A percentile compares a stretch with the other conserved stretches of the same genome.
Evolutionary conservation across 1,140 invertebrate species (phyloP).

Genomic region (Tetramorium simillimum): DNA sequence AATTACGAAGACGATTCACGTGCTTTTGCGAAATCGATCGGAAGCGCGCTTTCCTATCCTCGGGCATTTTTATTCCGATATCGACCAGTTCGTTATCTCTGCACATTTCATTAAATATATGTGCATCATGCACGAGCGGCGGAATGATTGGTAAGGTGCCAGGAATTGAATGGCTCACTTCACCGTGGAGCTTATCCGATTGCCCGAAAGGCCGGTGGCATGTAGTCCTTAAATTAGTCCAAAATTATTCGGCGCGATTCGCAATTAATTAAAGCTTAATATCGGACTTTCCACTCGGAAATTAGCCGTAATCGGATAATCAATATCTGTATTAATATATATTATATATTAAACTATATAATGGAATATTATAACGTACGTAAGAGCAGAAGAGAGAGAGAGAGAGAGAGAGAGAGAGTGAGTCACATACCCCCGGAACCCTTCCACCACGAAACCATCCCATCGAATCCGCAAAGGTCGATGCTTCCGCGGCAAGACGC

Average conservation of each 20-base stretch:
- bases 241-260: constrained; percentile 52
- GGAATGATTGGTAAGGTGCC: constrained; percentile 59
- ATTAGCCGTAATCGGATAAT: constrained; percentile 55
- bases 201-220: constrained; percentile 19
- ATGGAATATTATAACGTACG: constrained; percentile 41
- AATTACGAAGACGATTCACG: constrained; percentile 21
- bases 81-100: constrained; percentile 50
- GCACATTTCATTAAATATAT: constrained; percentile 45
- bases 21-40: constrained; percentile 41
- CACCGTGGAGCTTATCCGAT: constrained; percentile 28
- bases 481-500: constrained; percentile 19
- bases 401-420: background rate
- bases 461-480: constrained; percentile 18
- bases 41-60: constrained; percentile 13
- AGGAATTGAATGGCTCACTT: constrained; percentile 58
- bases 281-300: constrained; percentile 49
- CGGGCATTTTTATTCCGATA: constrained; percentile 40
- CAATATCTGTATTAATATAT: constrained; percentile 50
- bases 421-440: background rate
- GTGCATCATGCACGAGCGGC: constrained; percentile 35
- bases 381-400: background rate
- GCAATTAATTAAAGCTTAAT: constrained; percentile 60
- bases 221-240: constrained; percentile 49
- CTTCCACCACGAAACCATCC: background rate
- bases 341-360: constrained; percentile 41